Evolutionary conservation across 92 coral and sea anemone genomes (phyloP), one percentile per base, ranked within the genome.

Genomic region (Diadumene lineata): DNA sequence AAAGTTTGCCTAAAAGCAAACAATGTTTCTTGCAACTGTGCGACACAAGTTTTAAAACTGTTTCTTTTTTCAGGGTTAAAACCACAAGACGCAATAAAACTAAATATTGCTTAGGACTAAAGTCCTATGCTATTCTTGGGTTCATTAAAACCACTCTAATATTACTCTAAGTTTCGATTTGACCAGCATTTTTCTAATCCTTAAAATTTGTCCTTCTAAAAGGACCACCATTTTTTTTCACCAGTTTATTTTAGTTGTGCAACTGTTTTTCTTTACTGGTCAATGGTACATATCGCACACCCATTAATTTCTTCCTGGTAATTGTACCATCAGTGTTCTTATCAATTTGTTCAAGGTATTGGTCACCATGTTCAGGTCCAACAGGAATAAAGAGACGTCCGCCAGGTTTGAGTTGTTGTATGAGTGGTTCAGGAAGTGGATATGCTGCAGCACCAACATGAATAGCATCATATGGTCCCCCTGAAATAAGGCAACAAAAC

Each of bases 381-480:
- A 94, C 98, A 4, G 98, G 98, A 22, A 94, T 80, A 68, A 94
- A 92, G 23, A 94, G 87, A 32, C 98, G 70, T 25, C 98, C 98
- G 0, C 97, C 97, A 17, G 97, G 96, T 70, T 89, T 94, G 10
- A 94, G 88, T 72, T 94, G 98, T 50, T 92, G 82, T 13, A 88
- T 70, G 22, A 94, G 92, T 27, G 94, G 89, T 23, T 93, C 94
- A n/a, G 98, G 98, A 29, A 94, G 78, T 7, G 93, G 93, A 29
- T 92, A 68, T 8, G 98, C 98, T 63, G 98, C 98, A 0, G 98
- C 98, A 31, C 98, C 98, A 46, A 94, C 98, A 73, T 94, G 98
- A 22, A 94, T 94, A 29, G 98, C 98, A 84, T 94, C 96, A 84
- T 92, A 94, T 21, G 97, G 97, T 18, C 83, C 97, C 66, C 83